A percentile compares a stretch with the other conserved stretches of the same genome.
Evolutionary conservation across 2,113 vertebrate genomes (phyloP).

Genomic region (Micromys minutus): DNA sequence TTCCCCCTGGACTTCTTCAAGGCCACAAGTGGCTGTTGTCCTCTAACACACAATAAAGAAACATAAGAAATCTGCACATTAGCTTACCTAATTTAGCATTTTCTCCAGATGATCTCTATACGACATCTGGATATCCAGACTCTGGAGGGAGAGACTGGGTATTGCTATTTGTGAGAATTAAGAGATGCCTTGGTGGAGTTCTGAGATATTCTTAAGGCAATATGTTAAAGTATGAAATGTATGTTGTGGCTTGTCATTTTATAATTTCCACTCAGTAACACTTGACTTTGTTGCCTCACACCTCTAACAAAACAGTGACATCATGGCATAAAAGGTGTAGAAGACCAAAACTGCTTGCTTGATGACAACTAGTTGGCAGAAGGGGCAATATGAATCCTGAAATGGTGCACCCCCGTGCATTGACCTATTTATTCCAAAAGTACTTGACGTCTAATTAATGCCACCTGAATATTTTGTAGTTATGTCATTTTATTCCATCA

Average conservation of each 20-base stretch:
- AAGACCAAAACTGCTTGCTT: not conserved
- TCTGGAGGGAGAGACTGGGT: not conserved
- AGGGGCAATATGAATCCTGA: not conserved
- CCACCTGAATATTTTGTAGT: not conserved
- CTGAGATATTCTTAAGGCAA: not conserved
- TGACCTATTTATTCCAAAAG: not conserved
- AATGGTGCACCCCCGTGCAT: not conserved
- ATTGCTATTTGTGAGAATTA: constrained; percentile 38
- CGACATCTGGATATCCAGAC: not conserved
- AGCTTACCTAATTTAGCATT: not conserved
- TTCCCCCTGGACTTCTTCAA: constrained; percentile 35
- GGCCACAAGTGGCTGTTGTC: not conserved
- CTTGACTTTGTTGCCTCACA: not conserved
- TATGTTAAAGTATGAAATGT: not conserved
- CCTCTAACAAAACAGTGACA: not conserved
- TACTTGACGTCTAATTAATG: not conserved
- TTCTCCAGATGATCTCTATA: not conserved
- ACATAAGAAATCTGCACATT: not conserved
- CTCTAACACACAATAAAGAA: constrained; percentile 21
- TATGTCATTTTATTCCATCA: not conserved
- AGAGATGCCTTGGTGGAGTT: not conserved
- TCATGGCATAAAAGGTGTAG: not conserved
- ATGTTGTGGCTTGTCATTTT: not conserved
- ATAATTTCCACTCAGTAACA: not conserved
- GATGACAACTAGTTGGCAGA: not conserved